Percentiles rank a stretch among this genome's conserved stretches.
Conservation (phyloP, 1,140 invertebrate genomes). For the Papilio glaucus region DNA sequence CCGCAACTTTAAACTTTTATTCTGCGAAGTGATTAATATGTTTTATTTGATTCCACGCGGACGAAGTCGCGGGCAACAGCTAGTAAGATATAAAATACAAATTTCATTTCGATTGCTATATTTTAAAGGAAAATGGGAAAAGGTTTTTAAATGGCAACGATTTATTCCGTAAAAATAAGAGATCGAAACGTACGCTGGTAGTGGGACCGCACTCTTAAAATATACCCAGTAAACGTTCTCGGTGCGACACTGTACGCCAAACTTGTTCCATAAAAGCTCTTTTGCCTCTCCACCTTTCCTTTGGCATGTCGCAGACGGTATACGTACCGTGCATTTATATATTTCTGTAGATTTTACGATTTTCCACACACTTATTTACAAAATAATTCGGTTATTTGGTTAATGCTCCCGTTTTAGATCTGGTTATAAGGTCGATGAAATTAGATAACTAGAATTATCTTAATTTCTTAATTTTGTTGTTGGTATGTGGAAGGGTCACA, state of each 20-base stretch:
- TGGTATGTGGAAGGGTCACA: too few relatives aligned
- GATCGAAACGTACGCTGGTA: constrained; percentile 43
- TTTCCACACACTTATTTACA: constrained; percentile 53
- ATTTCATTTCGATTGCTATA: too few relatives aligned
- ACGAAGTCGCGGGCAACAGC: too few relatives aligned
- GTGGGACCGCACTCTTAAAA: constrained; percentile 42
- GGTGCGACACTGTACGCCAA: constrained; percentile 62
- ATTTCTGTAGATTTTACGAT: constrained; percentile 53
- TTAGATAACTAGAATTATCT: not conserved
- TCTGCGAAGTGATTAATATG: too few relatives aligned
- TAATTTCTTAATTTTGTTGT: not conserved
- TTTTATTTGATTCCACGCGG: too few relatives aligned
- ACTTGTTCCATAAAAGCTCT: constrained; percentile 75
- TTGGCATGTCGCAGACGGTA: constrained; percentile 64
- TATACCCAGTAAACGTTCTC: constrained; percentile 60
- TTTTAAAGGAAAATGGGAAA: not conserved
- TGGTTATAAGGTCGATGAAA: not conserved
- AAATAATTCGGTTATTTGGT: constrained; percentile 49
- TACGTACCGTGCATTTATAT: constrained; percentile 39
- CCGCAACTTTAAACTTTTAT: too few relatives aligned
- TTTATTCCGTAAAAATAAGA: not conserved
- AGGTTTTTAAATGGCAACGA: constrained; percentile 21
- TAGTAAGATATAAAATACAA: too few relatives aligned
- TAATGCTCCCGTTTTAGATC: not conserved
- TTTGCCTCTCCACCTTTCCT: constrained; percentile 70